Base-by-base conservation (phyloP, 1,140 invertebrate species). In the Triops longicaudatus region DNA sequence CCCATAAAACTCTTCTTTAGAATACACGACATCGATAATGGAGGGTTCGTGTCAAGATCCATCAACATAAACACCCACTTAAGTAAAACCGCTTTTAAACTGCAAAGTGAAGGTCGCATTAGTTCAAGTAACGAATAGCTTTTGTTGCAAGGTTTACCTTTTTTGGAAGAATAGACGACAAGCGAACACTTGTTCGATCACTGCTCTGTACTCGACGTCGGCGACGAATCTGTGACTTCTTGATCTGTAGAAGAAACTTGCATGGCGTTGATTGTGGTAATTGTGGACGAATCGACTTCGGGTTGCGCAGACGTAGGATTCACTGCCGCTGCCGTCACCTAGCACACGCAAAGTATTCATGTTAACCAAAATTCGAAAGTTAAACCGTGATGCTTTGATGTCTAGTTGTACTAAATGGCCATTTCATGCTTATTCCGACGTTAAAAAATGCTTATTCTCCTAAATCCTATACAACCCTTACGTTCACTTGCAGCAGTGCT, bases 161-260 rank as follows among this genome's bases (percentile, higher is more conserved):
- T 22, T 63, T 63, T 63, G 50, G 50, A 63, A 63, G 50, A 63
- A 63, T 63, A 63, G 14, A 63, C 50, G 50, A 63, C 50, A 63
- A n/a, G 50, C 50, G 17, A 63, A 22, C 14, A n/a, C 50, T 6
- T 17, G 22, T 63, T n/a, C 22, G 9, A 63, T 63, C 50, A 63
- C 22, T 63, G 50, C 22, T 63, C 50, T 22, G 50, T 63, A 63
- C 50, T 63, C 50, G 50, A 63, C 6, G 50, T 63, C 22, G 50
- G 50, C 22, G 50, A 63, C 14, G 50, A 63, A 63, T 63, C 50
- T 22, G 22, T 63, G 22, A 63, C 17, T 6, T 63, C 50, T 63
- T 63, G 50, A 63, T 63, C 50, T 14, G 50, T 63, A 17, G 50
- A 63, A 10, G 50, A 63, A 17, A 63, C 50, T 63, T 63, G 50